Conservation (phyloP, 2,888 invertebrate species). For the Carcina quercana region DNA sequence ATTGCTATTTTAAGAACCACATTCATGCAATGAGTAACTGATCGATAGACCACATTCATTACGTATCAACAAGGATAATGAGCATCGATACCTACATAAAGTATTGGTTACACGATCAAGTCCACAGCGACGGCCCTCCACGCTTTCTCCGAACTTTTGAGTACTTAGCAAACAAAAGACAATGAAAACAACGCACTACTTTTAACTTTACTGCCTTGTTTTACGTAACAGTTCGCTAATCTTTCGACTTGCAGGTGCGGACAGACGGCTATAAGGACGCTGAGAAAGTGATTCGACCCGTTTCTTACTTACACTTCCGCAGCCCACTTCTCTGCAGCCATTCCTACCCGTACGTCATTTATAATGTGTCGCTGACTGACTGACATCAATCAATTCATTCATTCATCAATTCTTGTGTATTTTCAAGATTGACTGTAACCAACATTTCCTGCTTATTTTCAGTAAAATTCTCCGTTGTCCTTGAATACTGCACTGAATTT, state of each 20-base stretch:
- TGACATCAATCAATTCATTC: neutral
- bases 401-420: neutral
- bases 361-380: neutral
- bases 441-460: neutral
- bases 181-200: slow-evolving; percentile 22
- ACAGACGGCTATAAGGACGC: slow-evolving; percentile 19
- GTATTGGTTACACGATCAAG: too few species aligned
- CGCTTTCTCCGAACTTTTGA: too few species aligned
- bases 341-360: neutral
- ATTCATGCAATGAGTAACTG: too few species aligned
- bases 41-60: too few species aligned
- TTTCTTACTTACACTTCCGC: too few species aligned
- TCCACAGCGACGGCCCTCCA: too few species aligned
- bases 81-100: too few species aligned
- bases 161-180: slow-evolving; percentile 19
- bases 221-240: slow-evolving; percentile 34
- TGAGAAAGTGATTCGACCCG: slow-evolving; percentile 46
- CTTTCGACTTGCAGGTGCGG: slow-evolving; percentile 25
- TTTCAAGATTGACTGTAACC: neutral
- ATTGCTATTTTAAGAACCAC: too few species aligned
- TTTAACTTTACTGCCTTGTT: slow-evolving; percentile 23
- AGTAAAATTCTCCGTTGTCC: too few species aligned
- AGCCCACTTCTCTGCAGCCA: slow-evolving; percentile 30
- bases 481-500: too few species aligned
- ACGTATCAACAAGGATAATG: too few species aligned